These are phyloP conservation scores for Plutella xylostella DNA, from an alignment of 2,888 invertebrate species.

Conservation along the genomic window DNA sequence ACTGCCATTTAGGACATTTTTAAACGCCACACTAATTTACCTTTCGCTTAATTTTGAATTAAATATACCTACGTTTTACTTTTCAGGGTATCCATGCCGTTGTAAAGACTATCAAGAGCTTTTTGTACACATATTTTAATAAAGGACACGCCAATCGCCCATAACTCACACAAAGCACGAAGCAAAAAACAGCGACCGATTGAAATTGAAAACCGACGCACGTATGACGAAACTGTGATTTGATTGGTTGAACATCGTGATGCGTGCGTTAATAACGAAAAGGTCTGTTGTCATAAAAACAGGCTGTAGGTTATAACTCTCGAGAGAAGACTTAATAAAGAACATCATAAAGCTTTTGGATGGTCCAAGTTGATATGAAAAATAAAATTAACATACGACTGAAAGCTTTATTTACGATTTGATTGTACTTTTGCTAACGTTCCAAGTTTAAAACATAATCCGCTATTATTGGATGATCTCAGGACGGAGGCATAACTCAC, in stretches of 20 bases:
- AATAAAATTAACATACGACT: too few relatives aligned
- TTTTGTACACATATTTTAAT: not conserved
- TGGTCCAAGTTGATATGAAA: too few relatives aligned
- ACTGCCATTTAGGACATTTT: conserved; percentile 3
- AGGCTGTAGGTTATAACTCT: conserved; percentile 33
- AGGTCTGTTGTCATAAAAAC: not conserved
- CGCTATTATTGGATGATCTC: too few relatives aligned
- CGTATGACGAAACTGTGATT: not conserved
- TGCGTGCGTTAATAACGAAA: conserved; percentile 1
- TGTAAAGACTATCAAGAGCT: not conserved
- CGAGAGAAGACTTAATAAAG: conserved; percentile 42
- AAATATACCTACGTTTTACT: not conserved
- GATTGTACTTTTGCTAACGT: too few relatives aligned
- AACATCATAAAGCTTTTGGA: conserved; percentile 39
- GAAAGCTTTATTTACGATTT: too few relatives aligned
- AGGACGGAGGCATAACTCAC: too few relatives aligned
- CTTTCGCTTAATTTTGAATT: not conserved
- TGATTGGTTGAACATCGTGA: conserved; percentile 9
- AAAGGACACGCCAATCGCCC: too few relatives aligned
- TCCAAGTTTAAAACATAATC: too few relatives aligned
- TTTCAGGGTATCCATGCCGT: too few relatives aligned
- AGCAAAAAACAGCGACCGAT: not conserved
- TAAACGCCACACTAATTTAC: conserved; percentile 3
- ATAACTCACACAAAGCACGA: not conserved
- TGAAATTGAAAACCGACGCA: not conserved